phyloP scores from a whole-genome alignment of 2,888 invertebrate genomes.

The Amphipyra berbera region DNA sequence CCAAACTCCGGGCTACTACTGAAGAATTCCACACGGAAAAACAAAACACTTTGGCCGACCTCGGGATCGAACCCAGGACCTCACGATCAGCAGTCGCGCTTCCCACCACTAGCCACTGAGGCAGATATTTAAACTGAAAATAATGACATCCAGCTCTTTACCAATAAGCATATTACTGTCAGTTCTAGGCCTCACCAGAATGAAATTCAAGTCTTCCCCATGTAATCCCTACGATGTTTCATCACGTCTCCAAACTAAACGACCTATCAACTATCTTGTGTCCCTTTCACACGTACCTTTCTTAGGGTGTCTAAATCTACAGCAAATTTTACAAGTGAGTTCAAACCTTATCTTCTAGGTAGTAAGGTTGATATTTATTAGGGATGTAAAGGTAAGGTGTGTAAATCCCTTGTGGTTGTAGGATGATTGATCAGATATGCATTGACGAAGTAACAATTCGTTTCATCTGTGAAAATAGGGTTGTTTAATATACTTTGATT shows the following conservation, averaged over 20 bases:
- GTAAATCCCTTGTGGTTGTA: conserved; percentile 37
- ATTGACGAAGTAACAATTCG: conserved; percentile 42
- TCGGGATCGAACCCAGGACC: too few relatives aligned
- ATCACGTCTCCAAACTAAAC: conserved; percentile 29
- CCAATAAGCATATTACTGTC: conserved; percentile 2
- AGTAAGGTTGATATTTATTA: conserved; percentile 7
- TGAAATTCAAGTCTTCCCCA: conserved; percentile 17
- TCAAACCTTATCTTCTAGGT: conserved; percentile 4
- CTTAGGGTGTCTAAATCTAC: conserved; percentile 18
- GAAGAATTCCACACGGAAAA: too few relatives aligned
- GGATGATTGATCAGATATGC: conserved; percentile 45
- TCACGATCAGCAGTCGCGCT: too few relatives aligned
- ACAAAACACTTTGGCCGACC: too few relatives aligned
- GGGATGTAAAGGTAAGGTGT: not conserved
- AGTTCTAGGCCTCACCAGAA: not conserved
- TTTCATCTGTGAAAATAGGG: conserved; percentile 22
- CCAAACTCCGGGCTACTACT: too few relatives aligned
- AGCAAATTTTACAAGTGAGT: conserved; percentile 3
- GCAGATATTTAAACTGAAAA: too few relatives aligned
- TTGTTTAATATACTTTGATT: conserved; percentile 38
- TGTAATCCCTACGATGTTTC: conserved; percentile 27
- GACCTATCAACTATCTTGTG: conserved; percentile 22
- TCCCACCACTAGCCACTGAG: too few relatives aligned
- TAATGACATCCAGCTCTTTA: not conserved
- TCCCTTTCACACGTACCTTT: conserved; percentile 16